Percentiles rank a stretch among this genome's conserved stretches.
phyloP scores from a whole-genome alignment of 2,888 invertebrate genomes.

The Polylopha cassiicola region DNA sequence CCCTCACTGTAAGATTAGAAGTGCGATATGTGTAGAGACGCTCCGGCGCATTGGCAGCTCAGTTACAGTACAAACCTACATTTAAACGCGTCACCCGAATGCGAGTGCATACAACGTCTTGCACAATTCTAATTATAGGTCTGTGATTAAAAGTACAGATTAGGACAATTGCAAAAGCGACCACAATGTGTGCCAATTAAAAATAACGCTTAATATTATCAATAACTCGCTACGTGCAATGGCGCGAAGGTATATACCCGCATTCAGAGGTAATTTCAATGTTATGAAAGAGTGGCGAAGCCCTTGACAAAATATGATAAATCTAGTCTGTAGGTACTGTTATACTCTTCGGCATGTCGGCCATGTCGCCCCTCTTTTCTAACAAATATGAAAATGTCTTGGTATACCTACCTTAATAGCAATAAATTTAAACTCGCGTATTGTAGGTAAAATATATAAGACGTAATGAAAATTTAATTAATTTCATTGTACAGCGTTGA shows the following conservation, averaged over 20 bases:
- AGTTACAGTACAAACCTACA: slow-evolving; percentile 22
- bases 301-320: slow-evolving; percentile 15
- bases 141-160: slow-evolving; percentile 43
- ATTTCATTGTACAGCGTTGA: slow-evolving; percentile 8
- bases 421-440: slow-evolving; percentile 21
- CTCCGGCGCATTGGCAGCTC: slow-evolving; percentile 60
- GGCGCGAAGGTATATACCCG: no score
- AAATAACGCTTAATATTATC: no score
- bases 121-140: slow-evolving; percentile 34
- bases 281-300: slow-evolving; percentile 6
- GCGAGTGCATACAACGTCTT: slow-evolving; percentile 30
- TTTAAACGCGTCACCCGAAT: slow-evolving; percentile 5
- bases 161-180: slow-evolving; percentile 41
- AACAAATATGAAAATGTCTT: slow-evolving; percentile 18
- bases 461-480: slow-evolving; percentile 6
- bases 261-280: slow-evolving; percentile 8
- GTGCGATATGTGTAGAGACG: slow-evolving; percentile 41
- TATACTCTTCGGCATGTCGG: no score
- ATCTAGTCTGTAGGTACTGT: slow-evolving; percentile 12
- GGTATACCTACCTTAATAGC: slow-evolving; percentile 22
- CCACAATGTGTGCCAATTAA: slow-evolving; percentile 62
- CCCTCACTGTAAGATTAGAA: slow-evolving; percentile 52
- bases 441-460: slow-evolving; percentile 18
- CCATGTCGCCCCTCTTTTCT: no score
- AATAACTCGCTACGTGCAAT: no score